Base-by-base conservation (phyloP, 2,797 vertebrate species). In the Buceros bicornis region DNA sequence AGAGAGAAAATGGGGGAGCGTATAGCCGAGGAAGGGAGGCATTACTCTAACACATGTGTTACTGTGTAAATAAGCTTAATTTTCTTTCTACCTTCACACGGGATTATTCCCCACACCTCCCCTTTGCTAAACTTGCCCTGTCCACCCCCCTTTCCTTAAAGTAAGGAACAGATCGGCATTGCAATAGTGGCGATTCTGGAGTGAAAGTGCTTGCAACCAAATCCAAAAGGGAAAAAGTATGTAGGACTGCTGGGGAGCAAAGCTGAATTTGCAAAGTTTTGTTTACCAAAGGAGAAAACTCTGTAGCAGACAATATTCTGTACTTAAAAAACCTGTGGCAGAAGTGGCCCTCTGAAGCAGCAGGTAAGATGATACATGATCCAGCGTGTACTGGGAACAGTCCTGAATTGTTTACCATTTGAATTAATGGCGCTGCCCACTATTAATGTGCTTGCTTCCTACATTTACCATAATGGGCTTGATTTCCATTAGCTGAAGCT, bases 401-500 rank as follows among this genome's bases (percentile, higher is more conserved):
- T 87, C 92, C 93, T 94, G 88, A 94, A 94, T 92, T 95, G 94
- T 96, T 97, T 97, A 95, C 94, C 89, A 37, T 92, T 81, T 94
- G 92, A 97, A 97, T 96, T 95, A 96, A 94, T 93, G 94, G 94
- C 90, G 60, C 76, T 92, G 92, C 83, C 94, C 94, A 90, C 96
- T 97, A 95, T 97, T 96, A 96, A 97, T 93, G 95, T 94, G 90
- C 89, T 94, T 81, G 74, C 91, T 96, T 96, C 93, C 89, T 93
- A 95, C 33, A 13, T 93, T 97, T 94, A 93, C 95, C 95, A 95
- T 93, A 95, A 97, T 94, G 93, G 95, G 69, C 93, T 95, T 95
- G 87, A 94, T 96, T 96, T 95, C 96, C 96, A 96, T 97, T 97
- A 97, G 96, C 89, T 93, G 83, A 82, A 95, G 91, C 88, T 85